These are phyloP conservation scores for Dioctria linearis DNA, from an alignment of 2,888 invertebrate species.

Conservation along the genomic window DNA sequence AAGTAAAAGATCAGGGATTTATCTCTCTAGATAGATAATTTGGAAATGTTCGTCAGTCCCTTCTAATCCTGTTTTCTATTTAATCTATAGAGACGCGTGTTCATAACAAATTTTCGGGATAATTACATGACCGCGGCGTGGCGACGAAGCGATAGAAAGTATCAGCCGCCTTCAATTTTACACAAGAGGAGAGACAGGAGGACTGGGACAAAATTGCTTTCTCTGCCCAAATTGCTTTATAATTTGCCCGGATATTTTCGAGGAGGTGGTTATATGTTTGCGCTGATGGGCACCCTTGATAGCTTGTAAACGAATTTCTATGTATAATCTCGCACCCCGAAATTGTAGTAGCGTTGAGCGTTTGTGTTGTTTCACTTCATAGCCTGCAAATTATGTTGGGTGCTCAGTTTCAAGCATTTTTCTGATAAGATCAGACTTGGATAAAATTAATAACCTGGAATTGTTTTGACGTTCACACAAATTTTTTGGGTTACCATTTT, in stretches of 20 bases:
- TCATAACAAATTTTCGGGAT: constrained; percentile 25
- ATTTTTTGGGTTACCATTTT: background rate
- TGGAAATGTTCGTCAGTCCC: background rate
- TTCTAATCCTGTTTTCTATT: background rate
- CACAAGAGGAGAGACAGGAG: background rate
- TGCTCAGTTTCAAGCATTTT: constrained; percentile 20
- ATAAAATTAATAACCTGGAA: constrained; percentile 2
- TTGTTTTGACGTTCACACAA: constrained; percentile 2
- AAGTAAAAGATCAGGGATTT: background rate
- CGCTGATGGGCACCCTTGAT: constrained; percentile 15
- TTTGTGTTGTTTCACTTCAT: constrained; percentile 4
- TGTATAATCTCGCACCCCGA: background rate
- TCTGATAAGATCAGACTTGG: constrained; percentile 6
- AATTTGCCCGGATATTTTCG: constrained; percentile 21
- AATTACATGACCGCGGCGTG: background rate
- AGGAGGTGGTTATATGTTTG: background rate
- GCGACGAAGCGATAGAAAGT: background rate
- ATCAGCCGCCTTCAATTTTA: background rate
- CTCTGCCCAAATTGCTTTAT: constrained; percentile 25
- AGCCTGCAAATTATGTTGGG: constrained; percentile 7
- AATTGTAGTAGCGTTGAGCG: background rate
- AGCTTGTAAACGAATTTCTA: background rate
- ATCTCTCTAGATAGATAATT: background rate
- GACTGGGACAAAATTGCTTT: background rate
- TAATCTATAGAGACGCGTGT: background rate